A percentile compares a stretch with the other conserved stretches of the same genome.
phyloP scores from a whole-genome alignment of 2,113 vertebrate species.

The Cavia porcellus region DNA sequence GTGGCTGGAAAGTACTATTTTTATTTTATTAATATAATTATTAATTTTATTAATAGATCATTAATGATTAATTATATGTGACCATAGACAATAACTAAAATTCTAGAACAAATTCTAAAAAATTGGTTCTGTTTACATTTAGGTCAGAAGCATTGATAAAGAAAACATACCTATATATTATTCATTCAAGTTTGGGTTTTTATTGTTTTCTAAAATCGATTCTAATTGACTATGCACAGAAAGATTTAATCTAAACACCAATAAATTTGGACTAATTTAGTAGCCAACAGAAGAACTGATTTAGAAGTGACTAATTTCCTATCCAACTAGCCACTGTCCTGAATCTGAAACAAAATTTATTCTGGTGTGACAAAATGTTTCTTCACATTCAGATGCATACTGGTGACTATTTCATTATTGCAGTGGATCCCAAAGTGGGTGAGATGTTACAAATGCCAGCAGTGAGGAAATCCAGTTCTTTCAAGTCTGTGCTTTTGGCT shows the following conservation, averaged over 20 bases:
- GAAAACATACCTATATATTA: neutral
- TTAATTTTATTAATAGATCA: neutral
- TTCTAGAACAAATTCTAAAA: neutral
- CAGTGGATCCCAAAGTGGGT: conserved; percentile 12
- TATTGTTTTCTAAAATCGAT: neutral
- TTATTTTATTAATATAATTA: neutral
- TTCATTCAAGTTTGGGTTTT: neutral
- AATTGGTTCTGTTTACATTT: conserved; percentile 21
- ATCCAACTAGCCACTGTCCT: neutral
- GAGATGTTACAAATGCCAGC: conserved; percentile 69
- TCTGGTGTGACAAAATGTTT: conserved; percentile 54
- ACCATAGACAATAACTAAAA: neutral
- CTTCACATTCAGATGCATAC: conserved; percentile 38
- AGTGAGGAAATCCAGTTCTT: conserved; percentile 73
- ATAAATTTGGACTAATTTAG: neutral
- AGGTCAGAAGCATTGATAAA: neutral
- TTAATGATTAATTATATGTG: conserved; percentile 13
- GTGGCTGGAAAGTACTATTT: neutral
- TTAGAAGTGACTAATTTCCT: conserved; percentile 4
- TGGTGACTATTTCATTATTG: conserved; percentile 66
- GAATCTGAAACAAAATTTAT: neutral
- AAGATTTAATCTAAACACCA: neutral
- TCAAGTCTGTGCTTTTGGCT: conserved; percentile 67
- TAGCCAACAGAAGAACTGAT: neutral
- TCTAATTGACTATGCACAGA: neutral